Base-by-base conservation (phyloP, 2,888 invertebrate species). In the Ganaspis brasiliensis region DNA sequence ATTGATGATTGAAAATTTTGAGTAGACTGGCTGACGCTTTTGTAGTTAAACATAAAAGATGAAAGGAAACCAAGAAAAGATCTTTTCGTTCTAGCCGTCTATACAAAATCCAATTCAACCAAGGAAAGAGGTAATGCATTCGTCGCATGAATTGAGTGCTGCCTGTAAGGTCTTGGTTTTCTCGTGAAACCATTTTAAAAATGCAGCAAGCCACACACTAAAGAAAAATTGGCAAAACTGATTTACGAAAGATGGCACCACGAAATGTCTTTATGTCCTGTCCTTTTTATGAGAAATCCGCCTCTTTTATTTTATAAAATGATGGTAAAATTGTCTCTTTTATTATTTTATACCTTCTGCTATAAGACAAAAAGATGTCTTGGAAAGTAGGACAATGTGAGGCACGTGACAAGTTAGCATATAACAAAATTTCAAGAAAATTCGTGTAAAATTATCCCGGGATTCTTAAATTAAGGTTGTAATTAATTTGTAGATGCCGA, bases 71-170 rank as follows among this genome's bases (percentile, higher is more conserved):
- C 19, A 12, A 59, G 31, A 59, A 31, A 59, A 31, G 24, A 59
- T 31, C 56, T 12, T 56, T n/a, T 26, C 26, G 19, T 19, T 61
- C 26, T 5, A 35, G 12, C 10, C 61, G 35, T 61, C 35, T n/a
- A 19, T 35, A 35, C 10, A 16, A 31, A 61, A 61, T 61, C 12
- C 61, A 61, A 61, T 61, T 61, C 19, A 12, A 35, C 19, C 16
- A 19, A 12, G 61, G 16, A 19, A 37, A 61, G 61, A 35, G 16
- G 61, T 61, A 80, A 80, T 80, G 79, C 40, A 75, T 73, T 71
- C 72, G 79, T 75, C 77, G 72, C 78, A 76, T 80, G 78, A 80
- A 80, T 74, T 80, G 80, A 80, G 76, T 75, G 74, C 78, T 76
- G 63, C 75, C 75, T 80, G 75, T 40, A 73, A 74, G 76, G 72